Evolutionary conservation across 1,140 invertebrate species (phyloP).

Genomic region (Tribolium castaneum): DNA sequence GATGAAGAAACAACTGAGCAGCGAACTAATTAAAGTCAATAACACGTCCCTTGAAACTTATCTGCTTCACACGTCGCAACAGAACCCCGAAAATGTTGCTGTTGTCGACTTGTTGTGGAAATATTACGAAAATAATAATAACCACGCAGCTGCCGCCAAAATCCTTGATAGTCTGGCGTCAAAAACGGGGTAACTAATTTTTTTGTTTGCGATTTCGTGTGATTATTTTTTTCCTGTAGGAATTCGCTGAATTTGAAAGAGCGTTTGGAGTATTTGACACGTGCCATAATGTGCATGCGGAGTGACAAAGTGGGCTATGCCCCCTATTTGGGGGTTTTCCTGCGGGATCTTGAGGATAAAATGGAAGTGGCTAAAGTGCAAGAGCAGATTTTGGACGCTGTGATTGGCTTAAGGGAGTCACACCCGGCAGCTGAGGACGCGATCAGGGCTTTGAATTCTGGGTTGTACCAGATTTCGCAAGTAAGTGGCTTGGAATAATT

Average conservation of each 20-base stretch:
- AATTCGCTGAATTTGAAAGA: constrained; percentile 74
- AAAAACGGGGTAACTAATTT: constrained; percentile 73
- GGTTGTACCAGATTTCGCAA: constrained; percentile 75
- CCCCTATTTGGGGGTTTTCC: constrained; percentile 83
- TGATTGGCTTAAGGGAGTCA: constrained; percentile 67
- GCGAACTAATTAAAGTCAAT: constrained; percentile 81
- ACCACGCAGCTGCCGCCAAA: constrained; percentile 93
- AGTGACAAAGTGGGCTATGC: constrained; percentile 84
- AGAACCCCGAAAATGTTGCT: constrained; percentile 69
- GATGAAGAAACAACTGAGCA: constrained; percentile 79
- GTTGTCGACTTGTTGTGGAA: constrained; percentile 94
- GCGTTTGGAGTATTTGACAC: constrained; percentile 89
- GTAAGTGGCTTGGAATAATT: constrained; percentile 56
- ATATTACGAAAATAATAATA: constrained; percentile 92
- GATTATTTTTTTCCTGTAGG: constrained; percentile 63
- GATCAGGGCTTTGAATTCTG: constrained; percentile 70
- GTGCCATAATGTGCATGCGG: constrained; percentile 95
- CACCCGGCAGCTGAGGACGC: constrained; percentile 65
- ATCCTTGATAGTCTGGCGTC: constrained; percentile 90
- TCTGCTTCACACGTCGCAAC: constrained; percentile 72
- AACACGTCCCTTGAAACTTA: constrained; percentile 87
- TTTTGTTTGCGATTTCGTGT: background rate
- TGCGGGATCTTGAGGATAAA: constrained; percentile 94
- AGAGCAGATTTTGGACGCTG: constrained; percentile 74
- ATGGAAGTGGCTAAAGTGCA: constrained; percentile 89